These are phyloP conservation scores for Mobula hypostoma DNA, from an alignment of 2,113 vertebrate species.

Conservation along the genomic window DNA sequence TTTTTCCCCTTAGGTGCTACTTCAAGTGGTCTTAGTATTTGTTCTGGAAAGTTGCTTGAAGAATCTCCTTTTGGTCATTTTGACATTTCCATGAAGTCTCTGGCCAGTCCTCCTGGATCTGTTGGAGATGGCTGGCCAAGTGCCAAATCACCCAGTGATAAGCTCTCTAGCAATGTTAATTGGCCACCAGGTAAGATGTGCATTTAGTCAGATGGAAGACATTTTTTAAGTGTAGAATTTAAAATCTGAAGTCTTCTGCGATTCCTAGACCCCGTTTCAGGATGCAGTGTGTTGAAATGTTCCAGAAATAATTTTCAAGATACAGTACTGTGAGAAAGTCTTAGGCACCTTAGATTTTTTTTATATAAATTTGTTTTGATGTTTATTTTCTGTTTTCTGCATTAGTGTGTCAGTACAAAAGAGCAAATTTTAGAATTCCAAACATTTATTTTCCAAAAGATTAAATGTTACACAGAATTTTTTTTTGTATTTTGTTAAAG, in stretches of 20 bases:
- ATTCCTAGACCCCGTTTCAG: not conserved
- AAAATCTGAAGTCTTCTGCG: not conserved
- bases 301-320: not conserved
- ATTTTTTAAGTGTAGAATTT: not conserved
- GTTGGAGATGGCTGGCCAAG: constrained; percentile 96
- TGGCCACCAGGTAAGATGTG: constrained; percentile 76
- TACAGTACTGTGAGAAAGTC: constrained; percentile 27
- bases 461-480: too few relatives aligned
- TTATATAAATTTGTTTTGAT: too few relatives aligned
- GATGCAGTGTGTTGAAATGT: not conserved
- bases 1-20: constrained; percentile 74
- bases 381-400: too few relatives aligned
- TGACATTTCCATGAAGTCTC: constrained; percentile 85
- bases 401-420: too few relatives aligned
- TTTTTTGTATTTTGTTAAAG: too few relatives aligned
- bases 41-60: constrained; percentile 62
- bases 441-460: too few relatives aligned
- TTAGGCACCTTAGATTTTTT: too few relatives aligned
- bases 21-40: constrained; percentile 81
- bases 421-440: too few relatives aligned
- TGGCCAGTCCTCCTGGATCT: constrained; percentile 92
- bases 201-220: not conserved
- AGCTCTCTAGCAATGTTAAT: constrained; percentile 80
- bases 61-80: constrained; percentile 87
- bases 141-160: constrained; percentile 97